Evolutionary conservation across 2,888 invertebrate genomes (phyloP).

Genomic region (Abrostola triplasia): DNA sequence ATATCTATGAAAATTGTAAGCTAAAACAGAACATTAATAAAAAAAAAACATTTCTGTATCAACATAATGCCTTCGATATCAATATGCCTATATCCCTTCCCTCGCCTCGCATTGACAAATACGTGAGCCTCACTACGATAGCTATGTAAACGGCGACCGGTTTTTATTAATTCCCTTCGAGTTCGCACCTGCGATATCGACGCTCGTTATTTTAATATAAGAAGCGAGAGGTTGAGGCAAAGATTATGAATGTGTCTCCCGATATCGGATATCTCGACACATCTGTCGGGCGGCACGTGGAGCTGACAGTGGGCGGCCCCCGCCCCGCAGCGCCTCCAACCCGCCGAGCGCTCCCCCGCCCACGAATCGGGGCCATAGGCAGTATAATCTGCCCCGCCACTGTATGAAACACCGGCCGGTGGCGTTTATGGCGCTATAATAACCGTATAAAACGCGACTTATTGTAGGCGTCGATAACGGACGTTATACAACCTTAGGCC

Average conservation of each 20-base stretch:
- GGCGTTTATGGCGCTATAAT: slow-evolving; percentile 88
- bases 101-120: slow-evolving; percentile 21
- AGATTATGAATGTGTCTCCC: slow-evolving; percentile 88
- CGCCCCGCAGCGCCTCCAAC: slow-evolving; percentile 49
- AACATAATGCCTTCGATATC: slow-evolving; percentile 27
- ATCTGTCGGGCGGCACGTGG: slow-evolving; percentile 86
- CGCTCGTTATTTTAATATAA: slow-evolving; percentile 84
- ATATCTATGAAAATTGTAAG: slow-evolving; percentile 6
- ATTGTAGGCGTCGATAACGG: slow-evolving; percentile 87
- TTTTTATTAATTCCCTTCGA: slow-evolving; percentile 76
- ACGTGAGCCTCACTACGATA: slow-evolving; percentile 35
- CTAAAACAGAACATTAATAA: slow-evolving; percentile 10
- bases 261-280: slow-evolving; percentile 87
- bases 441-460: slow-evolving; percentile 88
- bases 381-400: slow-evolving; percentile 86
- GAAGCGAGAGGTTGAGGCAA: slow-evolving; percentile 81
- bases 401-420: slow-evolving; percentile 88
- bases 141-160: slow-evolving; percentile 60
- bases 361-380: slow-evolving; percentile 77
- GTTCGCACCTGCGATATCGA: slow-evolving; percentile 78
- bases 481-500: slow-evolving; percentile 82
- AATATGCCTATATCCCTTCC: slow-evolving; percentile 42
- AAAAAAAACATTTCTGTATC: slow-evolving; percentile 27
- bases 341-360: slow-evolving; percentile 51
- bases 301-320: slow-evolving; percentile 80